Percentiles rank a stretch among this genome's conserved stretches.
These are phyloP conservation scores for Stomatorhinus walkeri DNA, from an alignment of 2,797 vertebrate genomes.

Conservation along the genomic window DNA sequence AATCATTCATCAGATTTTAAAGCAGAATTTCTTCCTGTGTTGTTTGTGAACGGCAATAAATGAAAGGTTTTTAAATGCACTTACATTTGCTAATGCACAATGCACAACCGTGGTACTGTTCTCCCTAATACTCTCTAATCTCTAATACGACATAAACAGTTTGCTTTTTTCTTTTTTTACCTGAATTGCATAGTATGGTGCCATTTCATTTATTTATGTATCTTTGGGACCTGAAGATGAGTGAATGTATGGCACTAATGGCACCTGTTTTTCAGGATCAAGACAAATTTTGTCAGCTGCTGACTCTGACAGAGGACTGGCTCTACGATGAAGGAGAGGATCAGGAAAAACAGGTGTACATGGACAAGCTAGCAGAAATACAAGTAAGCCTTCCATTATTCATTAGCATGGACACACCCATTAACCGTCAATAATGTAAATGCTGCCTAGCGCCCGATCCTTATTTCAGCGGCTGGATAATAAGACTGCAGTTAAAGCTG, in stretches of 20 bases:
- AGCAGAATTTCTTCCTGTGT: not conserved
- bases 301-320: conserved; percentile 69
- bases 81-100: not conserved
- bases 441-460: not conserved
- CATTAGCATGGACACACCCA: not conserved
- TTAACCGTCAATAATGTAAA: not conserved
- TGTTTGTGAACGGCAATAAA: not conserved
- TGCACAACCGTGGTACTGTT: not conserved
- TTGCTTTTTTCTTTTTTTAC: not conserved
- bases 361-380: conserved; percentile 65
- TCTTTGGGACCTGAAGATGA: not conserved
- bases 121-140: not conserved
- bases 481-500: not conserved
- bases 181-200: not conserved
- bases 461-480: not conserved
- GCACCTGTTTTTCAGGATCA: conserved; percentile 49
- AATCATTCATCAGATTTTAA: not conserved
- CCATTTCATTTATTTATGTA: not conserved
- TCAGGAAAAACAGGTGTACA: conserved; percentile 65
- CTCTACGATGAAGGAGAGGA: conserved; percentile 73
- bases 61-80: not conserved
- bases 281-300: conserved; percentile 53
- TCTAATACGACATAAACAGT: not conserved
- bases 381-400: conserved; percentile 43
- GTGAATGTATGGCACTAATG: not conserved